These are phyloP conservation scores for Napeogenes sylphis DNA, from an alignment of 2,888 invertebrate species.

Conservation along the genomic window DNA sequence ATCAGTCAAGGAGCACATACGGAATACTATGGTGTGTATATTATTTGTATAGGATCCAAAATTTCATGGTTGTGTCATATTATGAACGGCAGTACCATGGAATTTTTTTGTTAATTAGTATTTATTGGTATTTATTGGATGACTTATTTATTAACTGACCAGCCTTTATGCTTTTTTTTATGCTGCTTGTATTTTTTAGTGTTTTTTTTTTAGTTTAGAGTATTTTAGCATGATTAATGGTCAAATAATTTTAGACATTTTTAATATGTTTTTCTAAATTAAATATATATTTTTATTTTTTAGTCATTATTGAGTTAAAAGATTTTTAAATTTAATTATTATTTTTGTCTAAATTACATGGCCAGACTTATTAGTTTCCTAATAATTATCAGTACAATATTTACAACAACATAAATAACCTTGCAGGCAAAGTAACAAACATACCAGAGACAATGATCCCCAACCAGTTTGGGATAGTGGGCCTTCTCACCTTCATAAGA, in stretches of 20 bases:
- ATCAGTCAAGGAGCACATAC: conserved; percentile 64
- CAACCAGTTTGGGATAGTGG: conserved; percentile 99
- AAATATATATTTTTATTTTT: neutral
- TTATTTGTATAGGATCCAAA: conserved; percentile 17
- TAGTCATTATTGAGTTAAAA: neutral
- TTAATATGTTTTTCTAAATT: conserved; percentile 1
- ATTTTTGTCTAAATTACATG: too few species aligned
- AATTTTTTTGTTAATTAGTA: conserved; percentile 3
- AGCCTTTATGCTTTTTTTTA: neutral
- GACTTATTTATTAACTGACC: neutral
- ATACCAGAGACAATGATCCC: conserved; percentile 99
- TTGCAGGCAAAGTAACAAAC: conserved; percentile 94
- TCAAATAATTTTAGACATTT: neutral
- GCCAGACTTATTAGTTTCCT: too few species aligned
- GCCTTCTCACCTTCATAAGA: conserved; percentile 97
- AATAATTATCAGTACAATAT: too few species aligned
- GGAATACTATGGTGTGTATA: conserved; percentile 70
- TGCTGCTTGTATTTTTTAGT: conserved; percentile 1
- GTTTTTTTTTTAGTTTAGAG: neutral
- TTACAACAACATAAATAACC: too few species aligned
- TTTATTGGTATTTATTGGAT: neutral
- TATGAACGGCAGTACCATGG: neutral
- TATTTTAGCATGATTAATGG: neutral
- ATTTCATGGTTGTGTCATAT: conserved; percentile 8
- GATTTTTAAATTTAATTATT: neutral